Conservation (phyloP, 2,888 invertebrate species). For the Plebejus argus region DNA sequence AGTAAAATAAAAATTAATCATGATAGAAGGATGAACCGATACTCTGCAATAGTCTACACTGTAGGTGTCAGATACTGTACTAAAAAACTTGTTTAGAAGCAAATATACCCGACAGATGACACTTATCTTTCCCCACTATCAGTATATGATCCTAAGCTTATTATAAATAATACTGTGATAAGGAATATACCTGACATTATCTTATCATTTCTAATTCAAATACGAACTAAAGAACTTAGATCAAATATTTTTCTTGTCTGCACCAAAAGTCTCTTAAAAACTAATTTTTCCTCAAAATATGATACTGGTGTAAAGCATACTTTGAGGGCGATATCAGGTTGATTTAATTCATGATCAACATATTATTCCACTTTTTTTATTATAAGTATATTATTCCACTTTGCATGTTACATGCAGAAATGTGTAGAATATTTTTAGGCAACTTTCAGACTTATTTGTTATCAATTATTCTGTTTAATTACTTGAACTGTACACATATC, state of each 20-base stretch:
- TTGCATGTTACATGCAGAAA: not conserved
- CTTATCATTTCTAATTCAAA: slow-evolving; percentile 64
- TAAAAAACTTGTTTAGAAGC: slow-evolving; percentile 52
- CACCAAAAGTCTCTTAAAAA: not conserved
- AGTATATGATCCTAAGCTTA: slow-evolving; percentile 73
- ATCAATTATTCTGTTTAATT: not conserved
- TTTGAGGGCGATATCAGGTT: not conserved
- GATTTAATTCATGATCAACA: too few species aligned
- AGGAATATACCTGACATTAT: slow-evolving; percentile 64
- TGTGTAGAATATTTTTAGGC: not conserved
- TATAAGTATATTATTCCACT: too few species aligned
- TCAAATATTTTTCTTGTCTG: slow-evolving; percentile 38
- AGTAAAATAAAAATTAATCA: slow-evolving; percentile 60
- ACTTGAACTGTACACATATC: slow-evolving; percentile 1
- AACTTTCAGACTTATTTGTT: not conserved
- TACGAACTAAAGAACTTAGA: slow-evolving; percentile 47
- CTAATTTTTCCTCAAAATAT: not conserved
- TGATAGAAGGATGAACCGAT: slow-evolving; percentile 51
- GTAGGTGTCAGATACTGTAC: slow-evolving; percentile 56
- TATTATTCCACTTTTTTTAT: too few species aligned
- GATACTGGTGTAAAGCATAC: not conserved
- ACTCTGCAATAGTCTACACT: slow-evolving; percentile 55
- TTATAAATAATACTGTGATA: slow-evolving; percentile 73
- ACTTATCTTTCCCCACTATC: slow-evolving; percentile 68
- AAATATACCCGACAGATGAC: slow-evolving; percentile 59